Evolutionary conservation across 2,113 vertebrate genomes (phyloP).

Genomic region (Lontra canadensis): DNA sequence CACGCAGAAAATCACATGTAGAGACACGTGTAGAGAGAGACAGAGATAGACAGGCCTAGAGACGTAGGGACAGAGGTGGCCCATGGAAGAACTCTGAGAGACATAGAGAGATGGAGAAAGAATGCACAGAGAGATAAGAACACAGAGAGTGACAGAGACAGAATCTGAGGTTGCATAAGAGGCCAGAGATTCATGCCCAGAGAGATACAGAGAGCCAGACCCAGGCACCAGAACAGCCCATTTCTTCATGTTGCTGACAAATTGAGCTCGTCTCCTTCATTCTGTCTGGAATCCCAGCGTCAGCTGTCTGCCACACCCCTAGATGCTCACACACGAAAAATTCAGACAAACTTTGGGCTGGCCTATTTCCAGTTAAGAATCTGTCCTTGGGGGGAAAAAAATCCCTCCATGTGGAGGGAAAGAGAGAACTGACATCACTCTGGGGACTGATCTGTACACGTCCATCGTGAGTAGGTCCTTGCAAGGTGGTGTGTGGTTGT

Average conservation of each 20-base stretch:
- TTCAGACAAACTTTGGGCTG: background rate
- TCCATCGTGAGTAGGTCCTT: rapidly evolving
- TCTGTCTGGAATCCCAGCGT: background rate
- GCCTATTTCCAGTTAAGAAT: background rate
- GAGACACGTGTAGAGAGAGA: background rate
- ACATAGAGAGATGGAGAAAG: background rate
- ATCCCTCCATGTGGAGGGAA: background rate
- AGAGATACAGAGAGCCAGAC: too few relatives aligned
- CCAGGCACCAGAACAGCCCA: rapidly evolving
- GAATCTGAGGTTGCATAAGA: background rate
- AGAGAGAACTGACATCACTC: background rate
- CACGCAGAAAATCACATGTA: background rate
- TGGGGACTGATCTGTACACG: rapidly evolving
- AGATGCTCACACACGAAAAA: background rate
- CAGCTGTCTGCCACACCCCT: background rate
- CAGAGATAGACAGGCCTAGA: background rate
- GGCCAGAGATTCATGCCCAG: rapidly evolving
- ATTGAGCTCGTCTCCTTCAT: rapidly evolving
- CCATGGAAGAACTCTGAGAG: background rate
- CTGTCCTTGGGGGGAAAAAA: background rate
- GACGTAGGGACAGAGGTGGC: background rate
- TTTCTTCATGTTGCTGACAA: background rate
- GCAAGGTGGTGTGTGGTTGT: rapidly evolving
- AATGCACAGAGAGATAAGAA: rapidly evolving
- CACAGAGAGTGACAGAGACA: background rate